Evolutionary conservation across 2,797 vertebrate genomes (phyloP).

Genomic region (Rhinogobio ventralis): DNA sequence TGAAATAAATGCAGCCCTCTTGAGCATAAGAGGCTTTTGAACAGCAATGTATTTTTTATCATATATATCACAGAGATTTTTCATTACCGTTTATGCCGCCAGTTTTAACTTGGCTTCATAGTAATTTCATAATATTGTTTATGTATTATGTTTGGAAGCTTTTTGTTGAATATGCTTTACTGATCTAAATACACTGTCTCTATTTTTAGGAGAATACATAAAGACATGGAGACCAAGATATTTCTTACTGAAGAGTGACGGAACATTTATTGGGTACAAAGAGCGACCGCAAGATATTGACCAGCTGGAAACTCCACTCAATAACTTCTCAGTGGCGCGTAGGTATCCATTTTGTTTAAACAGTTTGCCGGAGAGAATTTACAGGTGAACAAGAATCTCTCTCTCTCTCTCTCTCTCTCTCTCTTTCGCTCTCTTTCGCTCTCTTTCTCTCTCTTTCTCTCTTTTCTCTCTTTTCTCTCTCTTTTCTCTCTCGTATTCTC

Average conservation of each 20-base stretch:
- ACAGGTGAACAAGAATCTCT: not conserved
- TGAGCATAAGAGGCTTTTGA: not conserved
- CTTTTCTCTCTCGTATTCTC: not conserved
- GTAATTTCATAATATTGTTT: not conserved
- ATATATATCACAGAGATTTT: not conserved
- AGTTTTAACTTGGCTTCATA: too few relatives aligned
- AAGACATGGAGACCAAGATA: constrained; percentile 96
- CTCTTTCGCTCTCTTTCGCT: too few relatives aligned
- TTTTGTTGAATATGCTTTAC: constrained; percentile 1
- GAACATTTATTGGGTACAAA: constrained; percentile 97
- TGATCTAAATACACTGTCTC: not conserved
- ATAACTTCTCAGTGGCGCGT: constrained; percentile 98
- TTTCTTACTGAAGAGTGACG: constrained; percentile 94
- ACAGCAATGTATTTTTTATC: not conserved
- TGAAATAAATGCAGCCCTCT: not conserved
- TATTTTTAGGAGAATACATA: constrained; percentile 90
- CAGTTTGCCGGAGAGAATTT: constrained; percentile 50
- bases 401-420: not conserved
- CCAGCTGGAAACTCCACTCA: constrained; percentile 93
- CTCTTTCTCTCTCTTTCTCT: not conserved
- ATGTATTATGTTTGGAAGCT: not conserved
- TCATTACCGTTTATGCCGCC: not conserved
- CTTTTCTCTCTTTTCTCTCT: too few relatives aligned
- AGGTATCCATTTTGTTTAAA: constrained; percentile 74
- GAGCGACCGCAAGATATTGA: constrained; percentile 94